These are phyloP conservation scores for Gryon sp. DNA, from an alignment of 1,140 invertebrate species.

Conservation along the genomic window DNA sequence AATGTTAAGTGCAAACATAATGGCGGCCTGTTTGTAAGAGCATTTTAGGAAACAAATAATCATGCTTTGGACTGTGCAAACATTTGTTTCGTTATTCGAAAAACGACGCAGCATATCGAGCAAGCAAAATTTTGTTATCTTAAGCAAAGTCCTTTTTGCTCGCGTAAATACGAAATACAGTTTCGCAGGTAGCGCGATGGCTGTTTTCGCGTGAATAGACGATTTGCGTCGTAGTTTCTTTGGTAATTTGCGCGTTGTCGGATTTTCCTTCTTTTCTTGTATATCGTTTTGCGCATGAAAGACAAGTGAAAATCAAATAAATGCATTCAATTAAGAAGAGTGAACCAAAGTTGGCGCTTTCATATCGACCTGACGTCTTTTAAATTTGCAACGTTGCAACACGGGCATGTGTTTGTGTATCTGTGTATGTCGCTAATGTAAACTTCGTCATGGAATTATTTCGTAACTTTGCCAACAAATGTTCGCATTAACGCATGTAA, in stretches of 20 bases:
- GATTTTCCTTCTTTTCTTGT: slow-evolving; percentile 30
- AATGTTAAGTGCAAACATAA: slow-evolving; percentile 26
- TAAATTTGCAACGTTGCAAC: slow-evolving; percentile 19
- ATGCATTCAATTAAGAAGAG: slow-evolving; percentile 60
- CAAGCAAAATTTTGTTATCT: slow-evolving; percentile 64
- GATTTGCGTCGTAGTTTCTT: slow-evolving; percentile 28
- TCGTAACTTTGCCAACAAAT: too few relatives aligned
- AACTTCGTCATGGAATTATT: too few relatives aligned
- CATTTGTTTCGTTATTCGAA: slow-evolving; percentile 48
- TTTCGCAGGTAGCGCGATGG: slow-evolving; percentile 15
- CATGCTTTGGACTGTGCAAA: slow-evolving; percentile 40
- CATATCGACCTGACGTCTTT: slow-evolving; percentile 16
- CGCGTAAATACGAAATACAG: slow-evolving; percentile 52
- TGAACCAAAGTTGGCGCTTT: slow-evolving; percentile 26
- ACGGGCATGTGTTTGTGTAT: too few relatives aligned
- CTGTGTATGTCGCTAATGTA: too few relatives aligned
- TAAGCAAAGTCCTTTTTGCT: slow-evolving; percentile 52
- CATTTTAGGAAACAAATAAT: slow-evolving; percentile 51
- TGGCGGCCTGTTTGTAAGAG: slow-evolving; percentile 16
- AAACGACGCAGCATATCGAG: slow-evolving; percentile 50
- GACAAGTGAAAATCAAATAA: slow-evolving; percentile 55
- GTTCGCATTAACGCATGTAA: slow-evolving; percentile 25
- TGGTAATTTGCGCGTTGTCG: slow-evolving; percentile 49
- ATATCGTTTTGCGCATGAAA: slow-evolving; percentile 25
- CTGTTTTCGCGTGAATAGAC: slow-evolving; percentile 49